A percentile compares a stretch with the other conserved stretches of the same genome.
Evolutionary conservation across 2,888 invertebrate genomes (phyloP).

Genomic region (Platycheirus albimanus): DNA sequence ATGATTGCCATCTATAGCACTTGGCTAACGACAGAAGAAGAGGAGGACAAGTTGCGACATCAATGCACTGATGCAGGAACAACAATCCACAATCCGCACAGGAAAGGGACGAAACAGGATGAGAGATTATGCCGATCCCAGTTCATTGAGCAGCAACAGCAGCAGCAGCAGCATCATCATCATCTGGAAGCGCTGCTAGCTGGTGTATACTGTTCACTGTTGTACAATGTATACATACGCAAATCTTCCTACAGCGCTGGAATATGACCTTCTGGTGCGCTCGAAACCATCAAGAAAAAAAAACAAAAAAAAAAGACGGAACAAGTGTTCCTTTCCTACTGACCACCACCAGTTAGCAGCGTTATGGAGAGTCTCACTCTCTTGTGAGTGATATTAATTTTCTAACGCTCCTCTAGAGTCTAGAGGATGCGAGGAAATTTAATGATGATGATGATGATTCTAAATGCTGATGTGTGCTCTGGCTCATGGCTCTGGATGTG

Average conservation of each 20-base stretch:
- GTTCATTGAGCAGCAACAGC: slow-evolving; percentile 66
- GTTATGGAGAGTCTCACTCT: slow-evolving; percentile 24
- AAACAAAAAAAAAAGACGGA: slow-evolving; percentile 36
- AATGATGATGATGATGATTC: slow-evolving; percentile 69
- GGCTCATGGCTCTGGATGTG: slow-evolving; percentile 38
- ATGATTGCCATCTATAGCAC: slow-evolving; percentile 52
- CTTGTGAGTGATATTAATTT: slow-evolving; percentile 67
- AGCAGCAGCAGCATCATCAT: no score
- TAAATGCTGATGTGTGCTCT: slow-evolving; percentile 66
- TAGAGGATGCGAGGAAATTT: slow-evolving; percentile 55
- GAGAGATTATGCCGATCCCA: slow-evolving; percentile 58
- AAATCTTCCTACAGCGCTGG: slow-evolving; percentile 49
- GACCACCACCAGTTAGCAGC: slow-evolving; percentile 28
- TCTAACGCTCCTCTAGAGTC: slow-evolving; percentile 59
- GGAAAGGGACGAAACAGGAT: slow-evolving; percentile 66
- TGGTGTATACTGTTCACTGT: not conserved
- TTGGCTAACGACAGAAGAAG: slow-evolving; percentile 19
- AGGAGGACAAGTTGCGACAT: slow-evolving; percentile 9
- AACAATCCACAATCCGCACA: slow-evolving; percentile 17
- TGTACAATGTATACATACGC: slow-evolving; percentile 29
- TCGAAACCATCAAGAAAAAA: slow-evolving; percentile 21
- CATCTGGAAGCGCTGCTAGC: slow-evolving; percentile 44
- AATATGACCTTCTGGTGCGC: slow-evolving; percentile 61
- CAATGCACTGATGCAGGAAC: not conserved
- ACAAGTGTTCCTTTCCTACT: slow-evolving; percentile 67